Evolutionary conservation across 2,113 vertebrate species (phyloP).

Genomic region (Stegostoma tigrinum): DNA sequence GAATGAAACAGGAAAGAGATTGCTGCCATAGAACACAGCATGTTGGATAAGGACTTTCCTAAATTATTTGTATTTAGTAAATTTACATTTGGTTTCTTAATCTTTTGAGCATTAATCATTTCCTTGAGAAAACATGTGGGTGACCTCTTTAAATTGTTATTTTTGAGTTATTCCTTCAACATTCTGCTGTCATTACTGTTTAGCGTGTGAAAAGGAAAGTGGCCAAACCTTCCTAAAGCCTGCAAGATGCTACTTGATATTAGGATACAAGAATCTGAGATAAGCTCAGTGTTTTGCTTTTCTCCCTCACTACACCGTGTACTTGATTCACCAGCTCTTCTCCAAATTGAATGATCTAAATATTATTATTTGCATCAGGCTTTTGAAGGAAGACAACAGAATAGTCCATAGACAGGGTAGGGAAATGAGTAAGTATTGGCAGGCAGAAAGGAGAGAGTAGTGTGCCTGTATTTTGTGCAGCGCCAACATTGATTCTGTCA

Average conservation of each 20-base stretch:
- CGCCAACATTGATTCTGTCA: neutral
- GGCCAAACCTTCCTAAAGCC: neutral
- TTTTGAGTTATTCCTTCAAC: neutral
- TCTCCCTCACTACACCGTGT: neutral
- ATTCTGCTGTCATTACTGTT: neutral
- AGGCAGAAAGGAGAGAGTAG: neutral
- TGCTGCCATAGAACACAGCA: neutral
- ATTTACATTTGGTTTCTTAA: neutral
- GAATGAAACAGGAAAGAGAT: constrained; percentile 11
- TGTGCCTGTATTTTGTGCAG: neutral
- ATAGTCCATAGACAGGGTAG: neutral
- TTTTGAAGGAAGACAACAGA: neutral
- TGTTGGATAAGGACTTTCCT: constrained; percentile 10
- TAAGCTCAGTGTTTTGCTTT: neutral
- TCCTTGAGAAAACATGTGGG: neutral
- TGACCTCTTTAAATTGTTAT: constrained; percentile 34
- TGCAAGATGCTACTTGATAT: neutral
- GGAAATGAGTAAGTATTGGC: neutral
- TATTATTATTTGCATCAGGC: neutral
- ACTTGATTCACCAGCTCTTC: neutral
- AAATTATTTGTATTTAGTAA: neutral
- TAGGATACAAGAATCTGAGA: neutral
- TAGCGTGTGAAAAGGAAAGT: neutral
- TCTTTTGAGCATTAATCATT: neutral
- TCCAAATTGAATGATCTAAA: neutral